Base-by-base conservation (phyloP, 2,797 vertebrate species). In the Thunnus albacares region DNA sequence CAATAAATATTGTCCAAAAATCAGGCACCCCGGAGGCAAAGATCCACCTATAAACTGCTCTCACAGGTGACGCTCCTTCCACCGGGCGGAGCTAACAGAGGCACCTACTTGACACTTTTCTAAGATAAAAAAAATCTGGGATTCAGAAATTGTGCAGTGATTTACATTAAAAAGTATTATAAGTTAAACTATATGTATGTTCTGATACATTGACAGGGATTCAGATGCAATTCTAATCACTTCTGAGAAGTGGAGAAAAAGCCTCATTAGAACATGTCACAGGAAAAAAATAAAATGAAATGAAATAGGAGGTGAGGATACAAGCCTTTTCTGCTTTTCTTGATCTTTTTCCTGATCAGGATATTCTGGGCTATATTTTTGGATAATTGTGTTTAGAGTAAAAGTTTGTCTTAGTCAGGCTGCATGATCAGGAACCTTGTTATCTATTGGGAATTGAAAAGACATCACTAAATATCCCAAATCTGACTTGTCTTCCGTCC, bases 401-500 rank as follows among this genome's bases (percentile, higher is more conserved):
- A 82, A 83, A 78, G 84, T 84, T 89, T 88, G 76, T 89, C 76
- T 83, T 81, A 63, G 77, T 92, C 86, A 59, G 84, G 82, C 88
- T 90, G 84, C 71, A 77, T 76, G 81, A 87, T 86, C 87, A 85
- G 87, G 77, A 92, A 83, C 67, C 83, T 66, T 72, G 72, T 85
- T 77, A 66, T 72, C 81, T 72, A 53, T 38, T 52, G 75, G 79
- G 87, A 84, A 89, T 87, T 79, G 79, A 93, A 86, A 80, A 91
- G 83, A 92, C 88, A 79, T 92, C 89, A 87, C 81, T 65, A 83
- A 92, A 92, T 85, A 87, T 91, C 84, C 89, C 81, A 88, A 92
- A 92, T 90, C 86, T 83, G 90, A 94, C 87, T 94, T 87, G 95
- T 96, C 95, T 96, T 96, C 94, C 94, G 95, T 96, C 95, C 95